Conservation (phyloP, 2,797 vertebrate species). For the Megaceryle alcyon region DNA sequence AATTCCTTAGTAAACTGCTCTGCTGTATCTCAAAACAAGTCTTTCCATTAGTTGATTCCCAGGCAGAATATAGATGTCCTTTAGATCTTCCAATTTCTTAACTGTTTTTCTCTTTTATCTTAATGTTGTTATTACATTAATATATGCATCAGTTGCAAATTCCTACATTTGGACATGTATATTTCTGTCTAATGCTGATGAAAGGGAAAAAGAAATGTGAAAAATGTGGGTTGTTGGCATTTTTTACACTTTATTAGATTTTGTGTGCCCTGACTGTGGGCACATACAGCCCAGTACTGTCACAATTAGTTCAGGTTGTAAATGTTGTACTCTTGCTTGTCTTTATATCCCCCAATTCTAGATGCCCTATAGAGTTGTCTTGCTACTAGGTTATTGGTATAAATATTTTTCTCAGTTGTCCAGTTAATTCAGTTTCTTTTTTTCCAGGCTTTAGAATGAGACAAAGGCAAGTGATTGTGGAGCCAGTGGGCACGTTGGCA, state of each 20-base stretch:
- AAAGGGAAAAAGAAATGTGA: not conserved
- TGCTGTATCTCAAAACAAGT: conserved; percentile 33
- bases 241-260: not conserved
- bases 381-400: not conserved
- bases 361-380: not conserved
- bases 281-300: not conserved
- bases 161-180: not conserved
- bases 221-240: not conserved
- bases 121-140: not conserved
- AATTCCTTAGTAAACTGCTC: conserved; percentile 52
- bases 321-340: not conserved
- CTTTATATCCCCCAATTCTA: not conserved
- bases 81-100: not conserved
- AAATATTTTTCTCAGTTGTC: not conserved
- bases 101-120: not conserved
- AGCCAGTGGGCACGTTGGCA: conserved; percentile 72
- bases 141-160: not conserved
- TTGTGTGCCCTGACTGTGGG: not conserved
- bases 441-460: conserved; percentile 88
- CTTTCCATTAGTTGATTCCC: not conserved
- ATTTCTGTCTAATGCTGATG: not conserved
- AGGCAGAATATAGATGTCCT: not conserved
- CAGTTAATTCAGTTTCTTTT: not conserved
- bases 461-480: conserved; percentile 82
- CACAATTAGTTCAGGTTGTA: not conserved